Evolutionary conservation across 2,888 invertebrate genomes (phyloP).

Genomic region (Gerris lacustris): DNA sequence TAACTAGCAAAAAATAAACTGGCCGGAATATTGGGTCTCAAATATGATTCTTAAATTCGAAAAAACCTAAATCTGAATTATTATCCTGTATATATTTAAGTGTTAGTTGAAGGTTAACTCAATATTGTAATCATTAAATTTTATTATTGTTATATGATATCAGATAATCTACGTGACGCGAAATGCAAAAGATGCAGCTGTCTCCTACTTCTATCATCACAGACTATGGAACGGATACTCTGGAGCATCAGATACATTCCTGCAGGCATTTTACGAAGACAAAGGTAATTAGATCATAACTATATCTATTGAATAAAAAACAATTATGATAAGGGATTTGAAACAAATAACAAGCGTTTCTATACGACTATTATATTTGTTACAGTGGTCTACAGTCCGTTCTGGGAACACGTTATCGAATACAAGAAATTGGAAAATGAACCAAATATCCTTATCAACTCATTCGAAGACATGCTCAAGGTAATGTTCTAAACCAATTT

Average conservation of each 20-base stretch:
- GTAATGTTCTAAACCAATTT: conserved; percentile 24
- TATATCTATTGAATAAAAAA: neutral
- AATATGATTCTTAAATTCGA: too few relatives aligned
- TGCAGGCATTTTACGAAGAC: conserved; percentile 33
- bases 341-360: too few relatives aligned
- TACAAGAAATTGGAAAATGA: conserved; percentile 34
- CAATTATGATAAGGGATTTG: too few relatives aligned
- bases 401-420: conserved; percentile 35
- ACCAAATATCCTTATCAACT: conserved; percentile 34
- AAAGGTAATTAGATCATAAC: conserved; percentile 27
- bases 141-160: neutral
- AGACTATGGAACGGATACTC: conserved; percentile 33
- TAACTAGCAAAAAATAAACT: too few relatives aligned
- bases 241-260: conserved; percentile 33
- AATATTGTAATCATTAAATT: neutral
- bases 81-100: too few relatives aligned
- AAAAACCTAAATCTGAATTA: too few relatives aligned
- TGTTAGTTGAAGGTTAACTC: too few relatives aligned
- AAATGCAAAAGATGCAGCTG: conserved; percentile 40
- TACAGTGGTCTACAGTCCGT: conserved; percentile 35
- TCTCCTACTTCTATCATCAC: conserved; percentile 40
- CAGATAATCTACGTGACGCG: conserved; percentile 42
- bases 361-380: neutral
- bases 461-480: conserved; percentile 36
- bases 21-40: too few relatives aligned